Conservation (phyloP, 2,113 vertebrate genomes). For the Macquaria australasica region DNA sequence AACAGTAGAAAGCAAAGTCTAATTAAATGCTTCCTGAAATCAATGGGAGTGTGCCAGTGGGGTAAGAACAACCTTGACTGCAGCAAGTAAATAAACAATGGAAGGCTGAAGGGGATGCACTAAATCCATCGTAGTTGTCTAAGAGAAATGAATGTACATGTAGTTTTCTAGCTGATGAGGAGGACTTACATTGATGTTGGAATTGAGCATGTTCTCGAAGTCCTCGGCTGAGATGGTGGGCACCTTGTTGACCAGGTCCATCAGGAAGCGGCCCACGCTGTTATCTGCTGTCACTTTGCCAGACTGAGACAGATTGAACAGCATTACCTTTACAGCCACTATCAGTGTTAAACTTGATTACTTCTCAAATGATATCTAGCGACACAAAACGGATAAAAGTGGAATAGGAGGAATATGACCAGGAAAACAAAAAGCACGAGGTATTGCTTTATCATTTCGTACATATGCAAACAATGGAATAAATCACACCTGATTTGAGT, state of each 20-base stretch:
- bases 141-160: not conserved
- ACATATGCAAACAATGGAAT: not conserved
- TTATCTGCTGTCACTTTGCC: constrained; percentile 96
- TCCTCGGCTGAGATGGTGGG: constrained; percentile 96
- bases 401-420: not conserved
- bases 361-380: not conserved
- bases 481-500: not conserved
- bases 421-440: not conserved
- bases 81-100: not conserved
- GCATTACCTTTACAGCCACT: constrained; percentile 16
- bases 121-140: not conserved
- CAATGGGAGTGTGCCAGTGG: not conserved
- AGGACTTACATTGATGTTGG: constrained; percentile 96
- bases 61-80: not conserved
- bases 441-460: not conserved
- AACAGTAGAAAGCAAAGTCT: not conserved
- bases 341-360: not conserved
- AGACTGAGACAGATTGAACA: constrained; percentile 87
- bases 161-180: not conserved
- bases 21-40: constrained; percentile 24
- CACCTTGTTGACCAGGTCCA: constrained; percentile 98
- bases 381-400: not conserved
- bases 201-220: constrained; percentile 99
- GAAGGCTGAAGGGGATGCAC: not conserved
- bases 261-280: constrained; percentile 95